These are phyloP conservation scores for Motacilla tschutschensis DNA, from an alignment of 2,113 vertebrate species.

Conservation along the genomic window DNA sequence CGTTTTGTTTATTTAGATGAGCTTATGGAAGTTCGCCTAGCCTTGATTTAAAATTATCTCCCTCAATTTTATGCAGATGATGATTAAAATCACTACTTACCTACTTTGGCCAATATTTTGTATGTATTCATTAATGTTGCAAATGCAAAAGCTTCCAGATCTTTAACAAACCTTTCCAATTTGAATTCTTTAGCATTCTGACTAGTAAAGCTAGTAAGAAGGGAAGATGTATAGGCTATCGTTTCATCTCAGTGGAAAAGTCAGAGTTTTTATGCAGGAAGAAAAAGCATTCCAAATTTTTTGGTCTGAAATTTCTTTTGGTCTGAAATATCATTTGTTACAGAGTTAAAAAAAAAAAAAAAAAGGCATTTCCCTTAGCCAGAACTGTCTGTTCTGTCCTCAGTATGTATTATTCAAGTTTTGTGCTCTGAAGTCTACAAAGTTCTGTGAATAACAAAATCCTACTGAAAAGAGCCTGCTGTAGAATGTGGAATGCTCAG, in stretches of 20 bases:
- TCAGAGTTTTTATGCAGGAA: neutral
- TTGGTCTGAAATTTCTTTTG: neutral
- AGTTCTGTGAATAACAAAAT: neutral
- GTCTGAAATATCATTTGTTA: neutral
- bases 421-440: neutral
- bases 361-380: neutral
- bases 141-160: neutral
- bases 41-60: neutral
- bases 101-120: neutral
- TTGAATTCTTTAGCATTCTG: neutral
- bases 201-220: neutral
- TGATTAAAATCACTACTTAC: neutral
- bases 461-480: neutral
- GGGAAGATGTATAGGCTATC: neutral
- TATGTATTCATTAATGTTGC: neutral
- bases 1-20: neutral
- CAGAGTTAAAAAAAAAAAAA: neutral
- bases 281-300: rapidly evolving
- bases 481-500: neutral
- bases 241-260: neutral
- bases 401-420: neutral
- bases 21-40: neutral
- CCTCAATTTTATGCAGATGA: neutral
- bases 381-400: neutral
- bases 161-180: neutral